These are phyloP conservation scores for Trissoscelio sp. DNA, from an alignment of 2,888 invertebrate species.

Conservation along the genomic window DNA sequence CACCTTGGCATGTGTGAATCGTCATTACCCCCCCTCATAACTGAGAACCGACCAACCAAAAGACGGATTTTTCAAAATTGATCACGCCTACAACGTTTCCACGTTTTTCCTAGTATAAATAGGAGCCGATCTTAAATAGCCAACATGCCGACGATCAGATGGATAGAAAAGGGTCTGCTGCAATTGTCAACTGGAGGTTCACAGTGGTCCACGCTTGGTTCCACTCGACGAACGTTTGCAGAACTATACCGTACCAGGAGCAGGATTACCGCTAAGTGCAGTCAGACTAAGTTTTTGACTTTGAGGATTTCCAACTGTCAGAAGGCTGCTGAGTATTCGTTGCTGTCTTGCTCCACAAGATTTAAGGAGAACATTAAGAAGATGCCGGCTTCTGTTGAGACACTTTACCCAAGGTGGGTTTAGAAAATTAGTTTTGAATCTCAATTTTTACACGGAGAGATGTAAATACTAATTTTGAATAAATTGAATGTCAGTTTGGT, in stretches of 20 bases:
- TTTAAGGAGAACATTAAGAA: slow-evolving; percentile 61
- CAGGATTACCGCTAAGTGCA: slow-evolving; percentile 42
- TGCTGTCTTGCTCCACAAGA: slow-evolving; percentile 39
- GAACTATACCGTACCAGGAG: slow-evolving; percentile 42
- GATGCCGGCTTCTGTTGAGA: slow-evolving; percentile 78
- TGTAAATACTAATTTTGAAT: too few relatives aligned
- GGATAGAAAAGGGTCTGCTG: slow-evolving; percentile 73
- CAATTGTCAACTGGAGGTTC: slow-evolving; percentile 56
- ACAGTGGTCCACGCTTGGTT: slow-evolving; percentile 64
- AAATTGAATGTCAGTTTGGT: too few relatives aligned
- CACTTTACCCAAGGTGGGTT: slow-evolving; percentile 76
- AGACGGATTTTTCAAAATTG: slow-evolving; percentile 34
- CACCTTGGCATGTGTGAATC: slow-evolving; percentile 59
- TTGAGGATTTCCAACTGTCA: slow-evolving; percentile 4
- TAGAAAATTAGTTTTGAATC: background rate
- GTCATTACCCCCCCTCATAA: slow-evolving; percentile 47
- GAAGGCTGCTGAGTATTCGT: slow-evolving; percentile 48
- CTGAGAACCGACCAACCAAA: slow-evolving; percentile 32
- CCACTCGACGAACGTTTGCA: slow-evolving; percentile 49
- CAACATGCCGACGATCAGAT: slow-evolving; percentile 76
- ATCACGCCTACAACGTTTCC: slow-evolving; percentile 29
- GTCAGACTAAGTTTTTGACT: slow-evolving; percentile 2
- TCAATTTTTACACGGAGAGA: too few relatives aligned
- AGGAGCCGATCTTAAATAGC: background rate
- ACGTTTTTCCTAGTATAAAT: slow-evolving; percentile 64